These are phyloP conservation scores for Gallinago undulata DNA, from an alignment of 2,113 vertebrate species.

Conservation along the genomic window DNA sequence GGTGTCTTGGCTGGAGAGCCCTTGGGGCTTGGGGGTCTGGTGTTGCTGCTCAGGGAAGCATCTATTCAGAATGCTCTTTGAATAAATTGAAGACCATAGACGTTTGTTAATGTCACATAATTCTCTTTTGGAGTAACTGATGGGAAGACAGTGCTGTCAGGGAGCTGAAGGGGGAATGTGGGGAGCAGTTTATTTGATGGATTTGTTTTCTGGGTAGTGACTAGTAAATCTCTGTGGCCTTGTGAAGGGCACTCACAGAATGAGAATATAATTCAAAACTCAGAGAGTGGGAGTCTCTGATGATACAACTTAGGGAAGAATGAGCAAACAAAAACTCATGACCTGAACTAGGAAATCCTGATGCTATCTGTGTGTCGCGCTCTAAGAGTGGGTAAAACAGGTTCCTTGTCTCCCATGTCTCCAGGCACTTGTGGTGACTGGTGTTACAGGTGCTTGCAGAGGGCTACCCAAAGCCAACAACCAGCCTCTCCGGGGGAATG, in stretches of 20 bases:
- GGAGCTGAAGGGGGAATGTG: not conserved
- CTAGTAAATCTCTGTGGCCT: constrained; percentile 20
- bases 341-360: not conserved
- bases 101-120: not conserved
- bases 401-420: not conserved
- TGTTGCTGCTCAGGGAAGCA: not conserved
- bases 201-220: not conserved
- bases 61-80: too few species aligned
- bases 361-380: not conserved
- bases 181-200: not conserved
- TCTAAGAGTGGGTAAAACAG: not conserved
- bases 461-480: not conserved
- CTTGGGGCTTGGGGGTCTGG: not conserved
- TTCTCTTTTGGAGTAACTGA: not conserved
- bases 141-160: not conserved
- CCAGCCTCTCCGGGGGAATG: not conserved
- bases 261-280: not conserved
- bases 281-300: not conserved
- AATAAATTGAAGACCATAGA: not conserved
- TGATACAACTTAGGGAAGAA: not conserved
- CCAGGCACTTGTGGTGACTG: not conserved
- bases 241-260: not conserved
- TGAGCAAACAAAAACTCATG: not conserved
- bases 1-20: not conserved
- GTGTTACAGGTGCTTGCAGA: not conserved